phyloP scores from a whole-genome alignment of 2,888 invertebrate genomes.

The Rhagophthalmus giganteus region DNA sequence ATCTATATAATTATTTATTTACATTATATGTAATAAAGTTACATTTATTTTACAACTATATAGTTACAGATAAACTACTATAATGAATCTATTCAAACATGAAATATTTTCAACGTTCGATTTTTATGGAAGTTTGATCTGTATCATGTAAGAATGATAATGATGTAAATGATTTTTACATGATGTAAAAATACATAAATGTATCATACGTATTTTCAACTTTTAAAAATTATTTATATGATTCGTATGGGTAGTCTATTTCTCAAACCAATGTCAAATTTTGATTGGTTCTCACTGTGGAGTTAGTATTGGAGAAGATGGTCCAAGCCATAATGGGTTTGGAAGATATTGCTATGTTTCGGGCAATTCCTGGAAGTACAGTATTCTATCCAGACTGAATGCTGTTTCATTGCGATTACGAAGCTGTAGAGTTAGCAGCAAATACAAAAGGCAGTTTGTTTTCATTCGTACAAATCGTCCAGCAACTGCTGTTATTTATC shows the following conservation, averaged over 20 bases:
- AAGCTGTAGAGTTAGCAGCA: conserved; percentile 93
- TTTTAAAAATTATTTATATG: no score
- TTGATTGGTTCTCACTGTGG: conserved; percentile 96
- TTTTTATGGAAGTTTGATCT: no score
- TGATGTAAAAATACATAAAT: conserved; percentile 7
- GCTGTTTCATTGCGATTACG: conserved; percentile 74
- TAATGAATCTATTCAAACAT: no score
- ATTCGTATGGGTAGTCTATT: conserved; percentile 98
- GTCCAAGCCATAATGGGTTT: conserved; percentile 98
- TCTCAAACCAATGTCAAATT: conserved; percentile 96
- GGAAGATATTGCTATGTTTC: conserved; percentile 97
- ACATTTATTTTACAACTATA: no score
- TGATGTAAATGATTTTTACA: not conserved
- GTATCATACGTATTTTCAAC: no score
- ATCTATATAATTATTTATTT: no score
- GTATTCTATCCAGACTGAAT: conserved; percentile 71
- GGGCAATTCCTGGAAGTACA: conserved; percentile 81
- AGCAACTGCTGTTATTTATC: conserved; percentile 82
- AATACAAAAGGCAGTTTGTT: conserved; percentile 91
- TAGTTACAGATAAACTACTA: no score
- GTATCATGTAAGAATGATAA: no score
- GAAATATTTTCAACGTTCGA: no score
- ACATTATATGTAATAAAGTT: no score
- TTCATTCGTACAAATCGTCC: conserved; percentile 95
- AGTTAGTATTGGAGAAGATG: conserved; percentile 97